A percentile compares a stretch with the other conserved stretches of the same genome.
Conservation (phyloP, 1,140 invertebrate genomes). For the Pseudomyrmex concolor region DNA sequence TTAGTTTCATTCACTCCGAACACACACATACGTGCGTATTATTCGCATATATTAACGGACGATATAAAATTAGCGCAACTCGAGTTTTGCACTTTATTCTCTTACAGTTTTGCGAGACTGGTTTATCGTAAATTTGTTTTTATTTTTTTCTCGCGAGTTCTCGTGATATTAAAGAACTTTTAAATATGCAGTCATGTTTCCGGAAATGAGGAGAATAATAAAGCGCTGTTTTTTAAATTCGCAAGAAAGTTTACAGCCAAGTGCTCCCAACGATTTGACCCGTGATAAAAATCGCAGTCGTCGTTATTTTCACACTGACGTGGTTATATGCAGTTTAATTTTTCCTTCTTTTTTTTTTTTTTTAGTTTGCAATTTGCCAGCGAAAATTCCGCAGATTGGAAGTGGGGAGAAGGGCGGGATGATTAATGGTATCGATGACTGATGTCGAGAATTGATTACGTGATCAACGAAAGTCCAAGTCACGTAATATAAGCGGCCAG, state of each 20-base stretch:
- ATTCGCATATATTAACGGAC: background rate
- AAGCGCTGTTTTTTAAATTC: too few relatives aligned
- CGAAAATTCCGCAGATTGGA: too few relatives aligned
- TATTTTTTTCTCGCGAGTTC: background rate
- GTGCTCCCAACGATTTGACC: background rate
- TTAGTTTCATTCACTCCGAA: background rate
- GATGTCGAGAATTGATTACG: conserved; percentile 27
- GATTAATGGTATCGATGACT: conserved; percentile 31
- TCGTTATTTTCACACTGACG: background rate
- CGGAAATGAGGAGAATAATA: background rate
- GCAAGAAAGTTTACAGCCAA: background rate
- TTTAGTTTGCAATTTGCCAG: background rate
- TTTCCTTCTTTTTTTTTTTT: background rate
- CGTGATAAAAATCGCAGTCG: too few relatives aligned
- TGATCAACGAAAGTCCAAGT: conserved; percentile 37
- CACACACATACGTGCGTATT: background rate
- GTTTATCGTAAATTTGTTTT: background rate
- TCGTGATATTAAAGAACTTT: background rate
- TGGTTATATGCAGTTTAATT: background rate
- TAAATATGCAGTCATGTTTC: background rate
- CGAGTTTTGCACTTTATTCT: background rate
- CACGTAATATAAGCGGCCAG: conserved; percentile 32
- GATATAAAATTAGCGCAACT: background rate
- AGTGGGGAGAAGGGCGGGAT: background rate
- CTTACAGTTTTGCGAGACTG: background rate